Percentiles rank a stretch among this genome's conserved stretches.
Evolutionary conservation across 2,113 vertebrate species (phyloP).

Genomic region (Geococcyx californianus): DNA sequence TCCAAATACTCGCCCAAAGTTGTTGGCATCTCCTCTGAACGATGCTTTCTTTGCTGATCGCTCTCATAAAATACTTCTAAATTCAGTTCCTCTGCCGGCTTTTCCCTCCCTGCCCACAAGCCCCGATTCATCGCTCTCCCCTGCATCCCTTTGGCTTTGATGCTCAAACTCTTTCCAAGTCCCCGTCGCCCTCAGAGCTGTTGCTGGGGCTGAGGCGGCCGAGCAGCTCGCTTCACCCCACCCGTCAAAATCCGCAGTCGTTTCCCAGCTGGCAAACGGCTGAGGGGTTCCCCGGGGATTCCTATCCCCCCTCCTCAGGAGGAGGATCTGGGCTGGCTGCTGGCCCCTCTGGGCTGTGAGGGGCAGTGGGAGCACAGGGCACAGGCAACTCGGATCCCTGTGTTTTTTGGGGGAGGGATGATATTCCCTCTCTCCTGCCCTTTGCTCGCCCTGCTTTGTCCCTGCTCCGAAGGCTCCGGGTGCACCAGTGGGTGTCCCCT

Average conservation of each 20-base stretch:
- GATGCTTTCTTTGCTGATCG: background rate
- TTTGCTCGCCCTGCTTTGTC: background rate
- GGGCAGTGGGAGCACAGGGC: accelerated
- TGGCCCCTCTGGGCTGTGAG: background rate
- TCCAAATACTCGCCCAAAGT: background rate
- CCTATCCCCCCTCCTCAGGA: background rate
- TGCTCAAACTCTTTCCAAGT: background rate
- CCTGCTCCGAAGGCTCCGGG: accelerated
- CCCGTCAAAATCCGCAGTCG: accelerated
- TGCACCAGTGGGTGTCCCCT: accelerated
- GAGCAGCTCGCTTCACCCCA: accelerated
- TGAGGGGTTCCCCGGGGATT: background rate
- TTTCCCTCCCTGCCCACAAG: background rate
- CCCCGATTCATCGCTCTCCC: background rate
- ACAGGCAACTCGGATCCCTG: background rate
- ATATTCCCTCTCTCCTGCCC: background rate
- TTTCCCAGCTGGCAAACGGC: background rate
- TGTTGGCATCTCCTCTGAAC: background rate
- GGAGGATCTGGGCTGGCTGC: background rate
- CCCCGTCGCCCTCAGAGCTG: accelerated
- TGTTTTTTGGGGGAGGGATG: too few relatives aligned
- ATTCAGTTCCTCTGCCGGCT: accelerated
- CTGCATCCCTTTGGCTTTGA: background rate
- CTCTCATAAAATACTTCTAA: background rate
- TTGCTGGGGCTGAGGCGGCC: background rate